Evolutionary conservation across 2,797 vertebrate genomes (phyloP).

Genomic region (Scyliorhinus canicula): DNA sequence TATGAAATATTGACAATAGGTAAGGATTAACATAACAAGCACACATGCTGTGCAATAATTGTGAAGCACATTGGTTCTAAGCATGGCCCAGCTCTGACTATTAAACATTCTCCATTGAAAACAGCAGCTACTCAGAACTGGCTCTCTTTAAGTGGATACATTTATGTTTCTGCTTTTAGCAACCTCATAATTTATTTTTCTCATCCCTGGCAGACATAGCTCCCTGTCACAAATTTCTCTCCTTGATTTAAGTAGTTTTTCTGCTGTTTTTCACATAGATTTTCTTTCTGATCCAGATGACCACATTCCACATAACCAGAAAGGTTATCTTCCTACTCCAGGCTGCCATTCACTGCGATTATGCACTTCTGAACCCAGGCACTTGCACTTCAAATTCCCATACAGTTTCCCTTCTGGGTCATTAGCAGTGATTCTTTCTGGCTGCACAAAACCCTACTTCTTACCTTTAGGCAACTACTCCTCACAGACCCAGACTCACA

Average conservation of each 20-base stretch:
- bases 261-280: background rate
- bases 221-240: background rate
- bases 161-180: background rate
- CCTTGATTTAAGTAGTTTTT: background rate
- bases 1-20: constrained; percentile 39
- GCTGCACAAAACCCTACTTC: background rate
- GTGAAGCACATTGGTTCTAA: background rate
- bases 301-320: background rate
- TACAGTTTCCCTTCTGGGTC: background rate
- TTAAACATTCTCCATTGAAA: background rate
- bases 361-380: background rate
- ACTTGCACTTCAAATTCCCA: background rate
- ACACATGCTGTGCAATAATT: too few species aligned
- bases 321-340: background rate
- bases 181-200: background rate
- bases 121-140: background rate
- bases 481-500: background rate
- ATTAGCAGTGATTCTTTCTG: background rate
- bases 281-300: background rate
- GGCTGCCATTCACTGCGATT: background rate
- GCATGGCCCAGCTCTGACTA: background rate
- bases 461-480: background rate
- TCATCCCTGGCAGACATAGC: background rate
- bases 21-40: background rate
- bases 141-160: background rate